Percentiles rank a stretch among this genome's conserved stretches.
phyloP scores from a whole-genome alignment of 2,113 vertebrate species.

The Acrocephalus kingi region DNA sequence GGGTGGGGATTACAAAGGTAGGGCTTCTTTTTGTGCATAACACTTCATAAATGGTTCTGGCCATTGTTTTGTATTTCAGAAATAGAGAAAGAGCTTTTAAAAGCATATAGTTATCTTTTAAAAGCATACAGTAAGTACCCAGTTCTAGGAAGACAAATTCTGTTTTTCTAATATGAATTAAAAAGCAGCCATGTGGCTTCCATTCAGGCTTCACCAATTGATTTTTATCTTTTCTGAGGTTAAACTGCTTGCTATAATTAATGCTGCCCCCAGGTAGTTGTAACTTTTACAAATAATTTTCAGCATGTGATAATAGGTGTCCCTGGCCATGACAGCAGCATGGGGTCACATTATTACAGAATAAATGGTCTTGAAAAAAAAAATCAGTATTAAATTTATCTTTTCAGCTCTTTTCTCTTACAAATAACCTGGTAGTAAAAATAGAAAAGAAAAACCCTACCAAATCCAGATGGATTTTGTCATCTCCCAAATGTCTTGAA shows the following conservation, averaged over 20 bases:
- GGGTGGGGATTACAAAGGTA: neutral
- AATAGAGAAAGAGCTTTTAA: neutral
- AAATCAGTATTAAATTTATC: neutral
- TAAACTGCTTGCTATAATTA: constrained; percentile 41
- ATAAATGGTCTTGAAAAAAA: constrained; percentile 37
- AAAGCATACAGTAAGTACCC: neutral
- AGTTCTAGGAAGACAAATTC: neutral
- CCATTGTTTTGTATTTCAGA: neutral
- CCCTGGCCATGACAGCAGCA: neutral
- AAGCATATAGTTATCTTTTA: neutral
- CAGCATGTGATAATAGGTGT: constrained; percentile 37
- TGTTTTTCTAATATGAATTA: neutral
- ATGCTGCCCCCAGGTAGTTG: neutral
- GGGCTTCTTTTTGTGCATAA: neutral
- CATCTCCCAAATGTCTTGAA: neutral
- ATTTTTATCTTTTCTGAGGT: constrained; percentile 21
- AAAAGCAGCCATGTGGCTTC: neutral
- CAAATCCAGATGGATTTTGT: neutral
- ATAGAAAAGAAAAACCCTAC: neutral
- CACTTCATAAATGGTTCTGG: neutral
- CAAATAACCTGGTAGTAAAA: neutral
- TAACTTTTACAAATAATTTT: constrained; percentile 34
- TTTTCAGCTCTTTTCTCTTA: neutral
- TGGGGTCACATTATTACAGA: constrained; percentile 30
- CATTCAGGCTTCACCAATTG: neutral